A percentile compares a stretch with the other conserved stretches of the same genome.
phyloP scores from a whole-genome alignment of 1,140 invertebrate genomes.

The Anastrepha ludens region DNA sequence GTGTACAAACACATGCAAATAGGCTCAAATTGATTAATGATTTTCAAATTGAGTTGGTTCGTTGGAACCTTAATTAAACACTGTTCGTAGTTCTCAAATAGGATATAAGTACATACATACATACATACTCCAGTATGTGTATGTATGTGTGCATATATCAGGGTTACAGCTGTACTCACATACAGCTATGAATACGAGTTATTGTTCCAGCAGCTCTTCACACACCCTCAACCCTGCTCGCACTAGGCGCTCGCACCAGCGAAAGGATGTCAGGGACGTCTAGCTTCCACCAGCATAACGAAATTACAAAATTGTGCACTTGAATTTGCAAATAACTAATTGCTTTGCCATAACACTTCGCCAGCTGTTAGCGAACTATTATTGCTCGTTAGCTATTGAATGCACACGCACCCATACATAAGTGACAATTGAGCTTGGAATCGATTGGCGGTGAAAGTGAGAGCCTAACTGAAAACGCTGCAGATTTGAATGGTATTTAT shows the following conservation, averaged over 20 bases:
- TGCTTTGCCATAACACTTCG: background rate
- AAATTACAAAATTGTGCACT: constrained; percentile 15
- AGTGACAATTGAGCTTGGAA: background rate
- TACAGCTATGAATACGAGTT: no score
- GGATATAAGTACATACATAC: no score
- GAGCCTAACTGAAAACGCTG: background rate
- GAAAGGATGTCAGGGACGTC: background rate
- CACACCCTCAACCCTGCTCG: background rate
- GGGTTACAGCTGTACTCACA: no score
- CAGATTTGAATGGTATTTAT: constrained; percentile 10
- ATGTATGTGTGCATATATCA: no score
- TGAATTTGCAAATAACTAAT: constrained; percentile 25
- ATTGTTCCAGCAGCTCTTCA: no score
- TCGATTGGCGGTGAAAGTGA: constrained; percentile 15
- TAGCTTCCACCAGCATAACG: background rate
- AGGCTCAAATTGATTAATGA: no score
- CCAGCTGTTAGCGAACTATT: background rate
- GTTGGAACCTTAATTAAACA: no score
- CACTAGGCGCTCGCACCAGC: background rate
- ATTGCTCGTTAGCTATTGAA: no score
- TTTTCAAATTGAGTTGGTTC: no score
- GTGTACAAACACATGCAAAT: no score
- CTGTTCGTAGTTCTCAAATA: no score
- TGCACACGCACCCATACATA: background rate
- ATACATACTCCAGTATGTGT: no score